phyloP scores from a whole-genome alignment of 2,888 invertebrate genomes.

The Nomada fucata region DNA sequence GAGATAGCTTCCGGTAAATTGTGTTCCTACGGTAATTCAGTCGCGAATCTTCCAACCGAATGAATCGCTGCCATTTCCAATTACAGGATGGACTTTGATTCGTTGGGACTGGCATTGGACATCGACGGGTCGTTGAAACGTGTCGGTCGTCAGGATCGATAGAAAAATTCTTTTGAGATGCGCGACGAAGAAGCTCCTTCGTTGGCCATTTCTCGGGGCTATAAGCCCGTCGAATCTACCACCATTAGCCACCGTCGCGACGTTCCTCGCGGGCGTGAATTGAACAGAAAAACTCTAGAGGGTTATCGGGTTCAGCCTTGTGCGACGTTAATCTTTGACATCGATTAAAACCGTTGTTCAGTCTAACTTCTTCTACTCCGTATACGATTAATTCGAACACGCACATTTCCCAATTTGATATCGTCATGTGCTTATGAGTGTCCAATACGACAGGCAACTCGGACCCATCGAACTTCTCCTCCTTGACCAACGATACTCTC shows the following conservation, averaged over 20 bases:
- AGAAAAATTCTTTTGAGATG: constrained; percentile 62
- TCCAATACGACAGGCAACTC: constrained; percentile 7
- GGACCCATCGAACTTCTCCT: not conserved
- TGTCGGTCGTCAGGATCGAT: constrained; percentile 52
- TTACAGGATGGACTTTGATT: constrained; percentile 70
- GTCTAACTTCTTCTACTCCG: constrained; percentile 35
- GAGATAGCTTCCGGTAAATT: constrained; percentile 67
- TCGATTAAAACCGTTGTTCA: not conserved
- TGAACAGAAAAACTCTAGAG: not conserved
- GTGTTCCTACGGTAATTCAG: constrained; percentile 70
- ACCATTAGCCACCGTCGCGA: not conserved
- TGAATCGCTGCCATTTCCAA: constrained; percentile 65
- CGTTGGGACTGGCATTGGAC: constrained; percentile 44
- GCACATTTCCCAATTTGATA: constrained; percentile 73
- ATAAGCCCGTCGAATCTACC: constrained; percentile 10
- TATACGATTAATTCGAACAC: constrained; percentile 57
- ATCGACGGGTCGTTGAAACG: constrained; percentile 49
- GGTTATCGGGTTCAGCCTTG: not conserved
- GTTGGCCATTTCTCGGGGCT: not conserved
- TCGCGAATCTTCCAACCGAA: constrained; percentile 69
- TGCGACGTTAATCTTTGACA: not conserved
- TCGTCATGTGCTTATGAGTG: constrained; percentile 34
- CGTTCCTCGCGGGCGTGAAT: constrained; percentile 13
- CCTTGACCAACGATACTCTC: too few relatives aligned
- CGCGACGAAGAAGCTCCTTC: constrained; percentile 20